Evolutionary conservation across 2,113 vertebrate genomes (phyloP), one percentile per base, ranked within the genome.

Genomic region (Romanogobio albipinnatus): DNA sequence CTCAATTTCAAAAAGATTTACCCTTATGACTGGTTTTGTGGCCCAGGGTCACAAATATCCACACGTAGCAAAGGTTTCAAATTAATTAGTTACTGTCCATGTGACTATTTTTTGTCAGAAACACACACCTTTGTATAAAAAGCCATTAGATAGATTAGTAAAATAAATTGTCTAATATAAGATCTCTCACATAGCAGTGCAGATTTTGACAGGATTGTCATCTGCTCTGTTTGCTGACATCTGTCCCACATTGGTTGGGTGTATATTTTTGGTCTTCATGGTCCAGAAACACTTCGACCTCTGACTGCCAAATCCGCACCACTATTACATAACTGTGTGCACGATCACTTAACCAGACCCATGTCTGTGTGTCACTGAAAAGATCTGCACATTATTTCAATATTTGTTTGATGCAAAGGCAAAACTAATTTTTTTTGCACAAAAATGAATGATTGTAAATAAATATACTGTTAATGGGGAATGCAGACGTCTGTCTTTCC

Each of bases 281-380:
- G 79, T 87, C 59, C n/a, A 83, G 64, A 83, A 84, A 83, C 81
- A 88, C 87, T 91, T 73, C 8, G 89, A 61, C 87, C 88, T 87
- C 90, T 84, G 81, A 92, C 79, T 87, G 90, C 90, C 93, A 91
- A 86, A 81, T 86, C 87, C 90, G 81, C 89, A 87, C 86, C 49
- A 86, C 87, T 91, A 88, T 94, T 94, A 90, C 91, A 87, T 93
- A 92, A 92, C 90, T 83, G 77, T 83, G 71, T 84, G 86, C 61
- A 62, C 81, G 90, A 89, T 90, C 89, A 88, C 88, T 71, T 59
- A 90, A 85, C 85, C 89, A 86, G 84, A 89, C 87, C 89, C 90
- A 90, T 89, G 87, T 90, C 86, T 90, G 88, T 85, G 59, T 79
- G 29, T 19, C 19, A 17, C 19, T 36, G 74, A 26, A 39, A 10